phyloP scores from a whole-genome alignment of 2,888 invertebrate species.

The Leptinotarsa peninsularis region DNA sequence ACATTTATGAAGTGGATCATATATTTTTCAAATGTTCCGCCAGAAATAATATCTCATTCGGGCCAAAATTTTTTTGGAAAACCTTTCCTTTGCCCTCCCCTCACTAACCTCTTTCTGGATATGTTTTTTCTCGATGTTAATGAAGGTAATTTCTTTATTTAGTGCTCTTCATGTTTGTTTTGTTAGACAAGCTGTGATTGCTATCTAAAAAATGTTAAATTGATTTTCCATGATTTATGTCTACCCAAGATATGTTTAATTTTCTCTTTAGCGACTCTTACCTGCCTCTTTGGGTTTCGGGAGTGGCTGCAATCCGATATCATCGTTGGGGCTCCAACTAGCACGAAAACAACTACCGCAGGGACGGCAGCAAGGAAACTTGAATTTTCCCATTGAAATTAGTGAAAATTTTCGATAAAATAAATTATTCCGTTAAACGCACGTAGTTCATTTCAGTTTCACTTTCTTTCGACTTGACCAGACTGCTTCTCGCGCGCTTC shows the following conservation, averaged over 20 bases:
- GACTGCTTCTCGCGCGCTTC: constrained; percentile 22
- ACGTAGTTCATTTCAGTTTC: constrained; percentile 18
- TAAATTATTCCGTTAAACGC: not conserved
- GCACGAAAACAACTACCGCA: constrained; percentile 62
- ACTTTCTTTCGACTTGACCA: constrained; percentile 34
- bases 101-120: no score
- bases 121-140: no score
- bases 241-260: not conserved
- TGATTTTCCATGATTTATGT: no score
- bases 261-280: constrained; percentile 68
- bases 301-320: constrained; percentile 56
- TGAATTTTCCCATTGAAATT: constrained; percentile 53
- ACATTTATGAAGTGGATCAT: no score
- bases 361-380: constrained; percentile 51
- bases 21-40: no score
- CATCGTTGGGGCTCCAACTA: constrained; percentile 62
- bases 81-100: no score
- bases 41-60: no score
- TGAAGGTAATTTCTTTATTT: no score
- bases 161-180: no score
- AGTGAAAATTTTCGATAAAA: not conserved
- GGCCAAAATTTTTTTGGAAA: no score
- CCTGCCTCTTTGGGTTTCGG: constrained; percentile 79
- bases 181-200: no score
- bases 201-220: no score